A percentile compares a stretch with the other conserved stretches of the same genome.
Evolutionary conservation across 2,797 vertebrate genomes (phyloP).

Genomic region (Podargus strigoides): DNA sequence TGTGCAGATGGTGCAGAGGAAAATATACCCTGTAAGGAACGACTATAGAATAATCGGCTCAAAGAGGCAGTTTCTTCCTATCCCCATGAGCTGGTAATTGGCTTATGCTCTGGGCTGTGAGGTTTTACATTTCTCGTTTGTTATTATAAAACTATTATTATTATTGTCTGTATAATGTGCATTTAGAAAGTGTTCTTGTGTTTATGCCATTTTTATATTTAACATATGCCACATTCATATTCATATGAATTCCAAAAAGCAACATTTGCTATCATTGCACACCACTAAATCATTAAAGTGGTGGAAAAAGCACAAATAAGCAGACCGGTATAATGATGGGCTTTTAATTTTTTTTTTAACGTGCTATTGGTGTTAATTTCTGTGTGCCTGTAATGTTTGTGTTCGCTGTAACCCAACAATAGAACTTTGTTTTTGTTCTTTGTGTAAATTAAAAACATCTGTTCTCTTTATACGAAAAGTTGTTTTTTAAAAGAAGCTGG

Average conservation of each 20-base stretch:
- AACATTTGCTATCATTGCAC: background rate
- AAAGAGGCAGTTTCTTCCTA: background rate
- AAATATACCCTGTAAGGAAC: background rate
- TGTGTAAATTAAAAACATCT: slow-evolving; percentile 70
- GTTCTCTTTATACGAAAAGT: slow-evolving; percentile 55
- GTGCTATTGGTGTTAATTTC: slow-evolving; percentile 47
- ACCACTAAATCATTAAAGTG: background rate
- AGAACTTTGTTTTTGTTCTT: slow-evolving; percentile 62
- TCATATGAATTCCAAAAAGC: background rate
- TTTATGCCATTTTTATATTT: slow-evolving; percentile 1
- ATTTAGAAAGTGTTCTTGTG: background rate
- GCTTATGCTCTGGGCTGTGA: background rate
- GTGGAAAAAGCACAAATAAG: background rate
- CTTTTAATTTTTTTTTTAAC: background rate
- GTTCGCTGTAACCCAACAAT: slow-evolving; percentile 56
- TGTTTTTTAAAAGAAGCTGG: slow-evolving; percentile 70
- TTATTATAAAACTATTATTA: background rate
- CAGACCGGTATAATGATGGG: background rate
- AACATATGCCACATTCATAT: background rate
- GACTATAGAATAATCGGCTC: background rate
- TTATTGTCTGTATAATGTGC: background rate
- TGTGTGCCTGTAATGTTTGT: slow-evolving; percentile 51
- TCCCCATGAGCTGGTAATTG: background rate
- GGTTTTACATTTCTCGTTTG: background rate
- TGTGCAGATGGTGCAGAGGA: background rate